phyloP scores from a whole-genome alignment of 2,797 vertebrate species.

The Danio kyathit region DNA sequence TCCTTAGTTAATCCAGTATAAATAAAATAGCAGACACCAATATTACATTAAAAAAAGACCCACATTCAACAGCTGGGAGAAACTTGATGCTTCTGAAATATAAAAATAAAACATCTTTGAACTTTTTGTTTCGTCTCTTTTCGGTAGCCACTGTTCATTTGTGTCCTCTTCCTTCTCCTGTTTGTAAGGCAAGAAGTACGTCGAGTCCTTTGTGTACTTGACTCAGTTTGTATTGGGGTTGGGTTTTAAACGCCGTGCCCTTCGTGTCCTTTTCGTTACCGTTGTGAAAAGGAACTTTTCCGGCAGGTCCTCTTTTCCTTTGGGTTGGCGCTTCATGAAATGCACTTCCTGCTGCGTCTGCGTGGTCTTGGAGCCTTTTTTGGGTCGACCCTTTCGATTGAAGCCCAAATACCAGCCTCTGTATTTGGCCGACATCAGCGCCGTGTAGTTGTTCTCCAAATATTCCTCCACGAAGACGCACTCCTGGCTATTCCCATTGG shows the following conservation, averaged over 20 bases:
- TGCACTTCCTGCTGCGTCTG: constrained; percentile 86
- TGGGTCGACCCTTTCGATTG: constrained; percentile 84
- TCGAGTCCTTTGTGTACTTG: constrained; percentile 57
- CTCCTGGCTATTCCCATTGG: constrained; percentile 81
- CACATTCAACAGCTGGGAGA: constrained; percentile 77
- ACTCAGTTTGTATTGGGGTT: constrained; percentile 78
- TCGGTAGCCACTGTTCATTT: constrained; percentile 64
- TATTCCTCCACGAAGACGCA: constrained; percentile 87
- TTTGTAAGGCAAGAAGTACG: constrained; percentile 71
- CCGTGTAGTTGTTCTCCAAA: constrained; percentile 88
- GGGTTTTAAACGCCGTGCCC: constrained; percentile 82
- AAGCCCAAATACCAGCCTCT: constrained; percentile 88
- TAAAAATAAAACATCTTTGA: constrained; percentile 88
- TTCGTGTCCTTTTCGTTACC: constrained; percentile 85
- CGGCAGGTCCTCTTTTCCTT: constrained; percentile 76
- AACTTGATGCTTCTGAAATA: constrained; percentile 79
- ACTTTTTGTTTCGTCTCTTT: constrained; percentile 60
- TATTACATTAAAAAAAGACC: constrained; percentile 76
- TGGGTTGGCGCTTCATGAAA: constrained; percentile 86
- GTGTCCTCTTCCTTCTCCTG: constrained; percentile 65
- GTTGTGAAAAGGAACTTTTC: constrained; percentile 84
- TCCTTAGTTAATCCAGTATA: constrained; percentile 83
- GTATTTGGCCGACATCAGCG: constrained; percentile 85
- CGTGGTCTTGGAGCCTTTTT: constrained; percentile 82
- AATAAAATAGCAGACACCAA: constrained; percentile 81